Conservation (phyloP, 2,888 invertebrate species). For the Ariolimax columbianus region DNA sequence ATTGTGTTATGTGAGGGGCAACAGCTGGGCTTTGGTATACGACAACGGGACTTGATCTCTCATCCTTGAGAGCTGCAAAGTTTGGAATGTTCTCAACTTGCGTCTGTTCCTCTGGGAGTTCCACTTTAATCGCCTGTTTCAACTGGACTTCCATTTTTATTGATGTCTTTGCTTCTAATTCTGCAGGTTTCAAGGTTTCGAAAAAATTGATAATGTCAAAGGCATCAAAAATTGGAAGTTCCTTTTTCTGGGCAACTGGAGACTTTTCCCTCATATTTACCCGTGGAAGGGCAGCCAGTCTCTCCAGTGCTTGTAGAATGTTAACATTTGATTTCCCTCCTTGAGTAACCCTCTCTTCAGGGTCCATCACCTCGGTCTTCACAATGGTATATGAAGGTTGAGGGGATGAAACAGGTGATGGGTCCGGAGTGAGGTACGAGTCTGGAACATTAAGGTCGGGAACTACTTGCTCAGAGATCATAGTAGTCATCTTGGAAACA, state of each 20-base stretch:
- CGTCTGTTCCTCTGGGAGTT: not conserved
- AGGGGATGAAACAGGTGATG: slow-evolving; percentile 71
- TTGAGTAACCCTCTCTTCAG: not conserved
- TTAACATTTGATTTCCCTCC: slow-evolving; percentile 26
- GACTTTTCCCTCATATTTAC: not conserved
- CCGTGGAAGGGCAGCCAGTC: slow-evolving; percentile 55
- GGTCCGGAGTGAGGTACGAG: slow-evolving; percentile 73
- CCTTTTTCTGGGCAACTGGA: slow-evolving; percentile 41
- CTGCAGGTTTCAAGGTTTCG: slow-evolving; percentile 42
- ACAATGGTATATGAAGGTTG: slow-evolving; percentile 55
- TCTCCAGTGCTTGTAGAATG: slow-evolving; percentile 61
- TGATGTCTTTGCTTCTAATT: slow-evolving; percentile 32
- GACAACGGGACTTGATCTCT: slow-evolving; percentile 4
- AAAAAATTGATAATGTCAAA: slow-evolving; percentile 59
- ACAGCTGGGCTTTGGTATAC: not conserved
- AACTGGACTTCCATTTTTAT: slow-evolving; percentile 26
- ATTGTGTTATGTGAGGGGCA: not conserved
- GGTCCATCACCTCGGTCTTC: slow-evolving; percentile 40
- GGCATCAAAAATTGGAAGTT: slow-evolving; percentile 58
- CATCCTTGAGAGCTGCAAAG: slow-evolving; percentile 46
- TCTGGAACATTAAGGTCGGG: slow-evolving; percentile 71
- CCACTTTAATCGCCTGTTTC: slow-evolving; percentile 34
- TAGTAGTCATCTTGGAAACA: slow-evolving; percentile 52
- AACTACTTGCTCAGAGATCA: slow-evolving; percentile 47
- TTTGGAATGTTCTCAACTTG: slow-evolving; percentile 27